phyloP scores from a whole-genome alignment of 2,888 invertebrate species.

The Calameuta pallipes region DNA sequence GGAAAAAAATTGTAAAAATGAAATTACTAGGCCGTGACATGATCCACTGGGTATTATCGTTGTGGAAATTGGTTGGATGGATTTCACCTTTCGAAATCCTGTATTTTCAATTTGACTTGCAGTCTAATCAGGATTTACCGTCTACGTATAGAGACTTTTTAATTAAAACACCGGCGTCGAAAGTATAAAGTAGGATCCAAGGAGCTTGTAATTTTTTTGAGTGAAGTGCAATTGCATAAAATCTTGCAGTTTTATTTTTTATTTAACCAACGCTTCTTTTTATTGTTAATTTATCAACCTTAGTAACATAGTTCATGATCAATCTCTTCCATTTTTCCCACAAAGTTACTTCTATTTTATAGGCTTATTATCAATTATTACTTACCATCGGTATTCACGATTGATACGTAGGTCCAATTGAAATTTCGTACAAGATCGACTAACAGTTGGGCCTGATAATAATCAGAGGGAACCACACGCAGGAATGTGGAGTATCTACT shows the following conservation, averaged over 20 bases:
- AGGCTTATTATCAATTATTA: slow-evolving; percentile 17
- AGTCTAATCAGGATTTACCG: background rate
- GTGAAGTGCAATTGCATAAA: background rate
- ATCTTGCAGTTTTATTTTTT: background rate
- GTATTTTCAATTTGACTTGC: background rate
- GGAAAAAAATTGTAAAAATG: background rate
- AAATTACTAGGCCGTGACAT: background rate
- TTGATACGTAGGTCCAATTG: slow-evolving; percentile 85
- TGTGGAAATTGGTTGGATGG: background rate
- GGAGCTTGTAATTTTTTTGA: background rate
- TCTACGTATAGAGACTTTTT: background rate
- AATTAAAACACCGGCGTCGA: background rate
- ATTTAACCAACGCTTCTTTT: background rate
- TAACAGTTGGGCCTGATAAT: slow-evolving; percentile 80
- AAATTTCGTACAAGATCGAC: slow-evolving; percentile 75
- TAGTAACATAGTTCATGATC: background rate
- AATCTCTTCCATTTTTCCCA: background rate
- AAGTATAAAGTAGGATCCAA: background rate
- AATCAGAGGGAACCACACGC: slow-evolving; percentile 82
- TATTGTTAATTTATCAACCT: background rate
- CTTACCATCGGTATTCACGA: slow-evolving; percentile 81
- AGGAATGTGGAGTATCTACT: slow-evolving; percentile 81
- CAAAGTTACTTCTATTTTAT: background rate
- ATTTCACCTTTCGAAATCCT: background rate
- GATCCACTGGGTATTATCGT: background rate